These are phyloP conservation scores for Eledona agricola DNA, from an alignment of 2,888 invertebrate genomes.

Conservation along the genomic window DNA sequence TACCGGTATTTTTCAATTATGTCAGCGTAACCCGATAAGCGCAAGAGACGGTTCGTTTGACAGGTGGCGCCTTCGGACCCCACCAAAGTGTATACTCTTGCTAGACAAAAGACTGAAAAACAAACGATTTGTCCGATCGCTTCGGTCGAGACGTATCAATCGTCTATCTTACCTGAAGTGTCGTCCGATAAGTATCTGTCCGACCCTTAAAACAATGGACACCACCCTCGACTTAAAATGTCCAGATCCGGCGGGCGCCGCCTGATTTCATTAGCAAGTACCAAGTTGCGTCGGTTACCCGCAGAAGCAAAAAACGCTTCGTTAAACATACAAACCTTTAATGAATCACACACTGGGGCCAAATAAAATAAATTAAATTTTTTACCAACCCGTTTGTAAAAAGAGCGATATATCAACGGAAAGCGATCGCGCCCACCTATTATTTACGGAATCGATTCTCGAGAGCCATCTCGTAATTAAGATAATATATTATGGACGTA, in stretches of 20 bases:
- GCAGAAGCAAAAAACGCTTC: constrained; percentile 43
- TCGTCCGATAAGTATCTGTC: constrained; percentile 9
- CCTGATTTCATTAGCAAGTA: constrained; percentile 44
- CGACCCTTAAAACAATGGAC: constrained; percentile 39
- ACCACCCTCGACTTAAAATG: constrained; percentile 32
- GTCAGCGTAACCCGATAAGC: constrained; percentile 20
- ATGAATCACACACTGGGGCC: constrained; percentile 49
- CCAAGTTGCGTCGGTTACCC: constrained; percentile 42
- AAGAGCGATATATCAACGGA: constrained; percentile 52
- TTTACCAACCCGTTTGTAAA: constrained; percentile 39
- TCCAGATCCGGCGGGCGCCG: constrained; percentile 28
- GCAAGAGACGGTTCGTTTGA: constrained; percentile 8
- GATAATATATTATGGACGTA: constrained; percentile 59
- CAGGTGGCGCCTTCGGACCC: constrained; percentile 20
- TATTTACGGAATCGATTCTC: constrained; percentile 39
- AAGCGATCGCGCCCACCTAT: constrained; percentile 54
- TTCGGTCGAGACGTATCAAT: constrained; percentile 50
- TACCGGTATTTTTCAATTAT: constrained; percentile 17
- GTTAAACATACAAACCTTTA: constrained; percentile 46
- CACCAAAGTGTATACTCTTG: constrained; percentile 25
- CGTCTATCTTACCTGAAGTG: constrained; percentile 44
- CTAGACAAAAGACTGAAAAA: constrained; percentile 48
- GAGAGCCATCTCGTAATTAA: constrained; percentile 53
- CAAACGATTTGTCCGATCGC: constrained; percentile 51
- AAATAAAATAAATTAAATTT: constrained; percentile 50